A percentile compares a stretch with the other conserved stretches of the same genome.
phyloP scores from a whole-genome alignment of 2,797 vertebrate species.

The Tragelaphus oryx region DNA sequence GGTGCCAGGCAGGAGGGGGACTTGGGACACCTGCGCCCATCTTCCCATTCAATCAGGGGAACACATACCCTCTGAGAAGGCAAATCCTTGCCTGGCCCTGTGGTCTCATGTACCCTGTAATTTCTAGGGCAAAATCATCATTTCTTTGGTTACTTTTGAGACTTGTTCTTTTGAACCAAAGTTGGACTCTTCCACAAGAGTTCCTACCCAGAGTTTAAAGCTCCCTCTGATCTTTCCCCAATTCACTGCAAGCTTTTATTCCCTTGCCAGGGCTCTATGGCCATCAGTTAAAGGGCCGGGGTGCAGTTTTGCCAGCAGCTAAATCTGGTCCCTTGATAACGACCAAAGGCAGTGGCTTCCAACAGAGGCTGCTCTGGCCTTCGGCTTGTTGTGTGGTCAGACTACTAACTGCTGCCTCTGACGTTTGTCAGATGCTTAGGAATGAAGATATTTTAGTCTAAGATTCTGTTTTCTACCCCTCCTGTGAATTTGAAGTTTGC shows the following conservation, averaged over 20 bases:
- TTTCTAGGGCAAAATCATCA: constrained; percentile 17
- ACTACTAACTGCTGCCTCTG: constrained; percentile 16
- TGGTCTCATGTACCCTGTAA: not conserved
- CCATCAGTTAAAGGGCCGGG: not conserved
- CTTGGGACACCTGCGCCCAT: not conserved
- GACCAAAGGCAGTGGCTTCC: constrained; percentile 39
- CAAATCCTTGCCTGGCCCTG: not conserved
- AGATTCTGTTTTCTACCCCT: not conserved
- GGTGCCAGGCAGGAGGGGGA: not conserved
- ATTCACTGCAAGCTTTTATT: constrained; percentile 23
- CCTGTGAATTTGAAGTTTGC: not conserved
- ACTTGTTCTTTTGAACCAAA: constrained; percentile 43
- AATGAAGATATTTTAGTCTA: not conserved
- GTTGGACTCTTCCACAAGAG: constrained; percentile 41
- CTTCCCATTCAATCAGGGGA: not conserved
- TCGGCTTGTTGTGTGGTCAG: not conserved
- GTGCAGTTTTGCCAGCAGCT: constrained; percentile 38
- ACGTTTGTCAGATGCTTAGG: constrained; percentile 2
- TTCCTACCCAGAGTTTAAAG: constrained; percentile 45
- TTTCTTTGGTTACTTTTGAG: constrained; percentile 36
- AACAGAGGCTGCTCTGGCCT: not conserved
- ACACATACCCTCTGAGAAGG: not conserved
- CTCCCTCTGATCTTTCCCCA: constrained; percentile 16
- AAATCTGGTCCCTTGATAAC: constrained; percentile 56
- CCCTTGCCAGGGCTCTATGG: not conserved